These are phyloP conservation scores for Labeo calbasu DNA, from an alignment of 2,797 vertebrate species.

Conservation along the genomic window DNA sequence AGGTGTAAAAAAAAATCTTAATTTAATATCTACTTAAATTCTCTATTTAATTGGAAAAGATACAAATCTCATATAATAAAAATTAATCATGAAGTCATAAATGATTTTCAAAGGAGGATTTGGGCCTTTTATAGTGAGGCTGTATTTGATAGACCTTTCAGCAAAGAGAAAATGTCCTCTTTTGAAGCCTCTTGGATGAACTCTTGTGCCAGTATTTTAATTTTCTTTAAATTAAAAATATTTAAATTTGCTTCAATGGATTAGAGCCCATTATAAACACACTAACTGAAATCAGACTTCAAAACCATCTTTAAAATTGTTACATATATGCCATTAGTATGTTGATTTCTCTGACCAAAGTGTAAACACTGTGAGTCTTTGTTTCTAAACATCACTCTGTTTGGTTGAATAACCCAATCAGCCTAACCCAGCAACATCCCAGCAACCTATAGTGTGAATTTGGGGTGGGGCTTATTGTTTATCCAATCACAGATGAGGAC, in stretches of 20 bases:
- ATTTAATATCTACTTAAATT: neutral
- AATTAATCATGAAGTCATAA: neutral
- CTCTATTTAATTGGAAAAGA: slow-evolving; percentile 8
- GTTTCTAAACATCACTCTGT: neutral
- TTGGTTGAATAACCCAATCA: neutral
- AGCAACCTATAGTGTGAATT: neutral
- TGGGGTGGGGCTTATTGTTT: neutral
- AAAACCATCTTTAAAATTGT: neutral
- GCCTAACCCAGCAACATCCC: neutral
- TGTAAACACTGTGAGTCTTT: neutral
- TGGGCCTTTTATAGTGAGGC: neutral
- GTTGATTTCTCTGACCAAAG: neutral
- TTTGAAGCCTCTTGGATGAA: neutral
- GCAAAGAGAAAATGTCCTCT: neutral
- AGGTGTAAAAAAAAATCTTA: neutral
- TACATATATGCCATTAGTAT: neutral
- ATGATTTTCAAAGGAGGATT: slow-evolving; percentile 3
- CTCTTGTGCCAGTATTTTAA: neutral
- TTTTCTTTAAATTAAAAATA: too few relatives aligned
- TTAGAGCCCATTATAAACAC: slow-evolving; percentile 6
- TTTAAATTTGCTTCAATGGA: slow-evolving; percentile 1
- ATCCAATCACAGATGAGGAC: neutral
- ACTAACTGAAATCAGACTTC: neutral
- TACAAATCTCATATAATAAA: neutral
- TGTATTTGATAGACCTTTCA: neutral